These are phyloP conservation scores for Argyresthia goedartella DNA, from an alignment of 2,888 invertebrate genomes.

Conservation along the genomic window DNA sequence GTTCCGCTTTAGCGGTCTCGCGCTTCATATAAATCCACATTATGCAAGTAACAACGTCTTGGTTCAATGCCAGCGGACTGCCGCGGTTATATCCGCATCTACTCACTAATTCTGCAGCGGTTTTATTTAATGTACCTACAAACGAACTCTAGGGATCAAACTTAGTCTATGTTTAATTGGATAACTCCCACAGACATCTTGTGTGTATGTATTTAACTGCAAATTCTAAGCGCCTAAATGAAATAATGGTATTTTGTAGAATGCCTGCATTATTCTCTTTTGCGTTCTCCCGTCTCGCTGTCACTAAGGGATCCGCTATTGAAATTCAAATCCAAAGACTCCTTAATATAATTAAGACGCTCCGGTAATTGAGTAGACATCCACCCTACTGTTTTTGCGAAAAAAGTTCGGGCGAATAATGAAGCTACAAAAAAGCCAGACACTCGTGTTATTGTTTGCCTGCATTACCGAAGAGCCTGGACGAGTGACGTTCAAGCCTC, in stretches of 20 bases:
- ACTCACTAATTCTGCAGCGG: constrained; percentile 16
- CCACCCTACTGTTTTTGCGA: constrained; percentile 29
- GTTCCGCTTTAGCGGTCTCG: constrained; percentile 29
- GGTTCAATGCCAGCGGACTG: constrained; percentile 59
- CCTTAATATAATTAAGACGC: constrained; percentile 57
- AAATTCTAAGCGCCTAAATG: not conserved
- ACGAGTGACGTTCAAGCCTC: not conserved
- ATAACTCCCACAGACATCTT: not conserved
- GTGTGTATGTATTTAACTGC: not conserved
- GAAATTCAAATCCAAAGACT: constrained; percentile 61
- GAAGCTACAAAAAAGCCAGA: constrained; percentile 6
- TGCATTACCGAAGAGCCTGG: not conserved
- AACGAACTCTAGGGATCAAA: not conserved
- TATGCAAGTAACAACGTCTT: constrained; percentile 60
- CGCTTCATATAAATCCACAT: constrained; percentile 47
- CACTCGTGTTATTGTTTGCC: constrained; percentile 5
- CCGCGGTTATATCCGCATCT: constrained; percentile 18
- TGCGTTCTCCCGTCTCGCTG: constrained; percentile 29
- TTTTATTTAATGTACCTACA: not conserved
- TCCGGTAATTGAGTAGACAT: constrained; percentile 57
- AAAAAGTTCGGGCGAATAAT: constrained; percentile 20
- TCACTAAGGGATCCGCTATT: constrained; percentile 42
- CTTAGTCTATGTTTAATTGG: not conserved
- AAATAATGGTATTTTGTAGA: no score
- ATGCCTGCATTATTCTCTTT: not conserved